Evolutionary conservation across 2,797 vertebrate species (phyloP), one percentile per base, ranked within the genome.

Genomic region (Toxotes lorentzi): DNA sequence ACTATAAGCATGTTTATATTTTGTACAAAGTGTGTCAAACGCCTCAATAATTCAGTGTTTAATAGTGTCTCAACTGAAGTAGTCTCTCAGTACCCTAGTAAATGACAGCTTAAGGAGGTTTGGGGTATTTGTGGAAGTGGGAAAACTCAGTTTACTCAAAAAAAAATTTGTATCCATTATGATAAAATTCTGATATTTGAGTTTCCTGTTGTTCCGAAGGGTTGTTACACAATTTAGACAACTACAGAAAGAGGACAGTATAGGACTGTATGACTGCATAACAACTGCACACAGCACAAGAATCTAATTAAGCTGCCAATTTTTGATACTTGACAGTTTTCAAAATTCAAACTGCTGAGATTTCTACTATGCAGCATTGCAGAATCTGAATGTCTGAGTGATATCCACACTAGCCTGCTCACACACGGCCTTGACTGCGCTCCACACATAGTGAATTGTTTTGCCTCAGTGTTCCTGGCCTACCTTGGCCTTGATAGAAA

Each of bases 401-500:
- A 81, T 74, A 65, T 83, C 62, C 80, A 58, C 47, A 32, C 56
- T 19, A 17, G 34, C 34, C 23, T 2, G 7, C 61, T 50, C 35
- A n/a, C 59, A 70, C 63, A 45, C 54, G 23, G 85, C 87, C 86
- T 85, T 85, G 83, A 73, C 80, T 74, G 57, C 48, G 76, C 63
- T 64, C 50, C 35, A 35, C 81, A 67, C 21, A 21, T 32, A 51
- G 67, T 50, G 76, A 88, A 78, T 82, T 85, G 77, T 88, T 80
- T 87, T 88, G 63, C 71, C 65, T 69, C 60, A 3, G 69, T 58
- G 50, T 85, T 85, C 23, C 68, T 40, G 76, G 54, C 34, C 87
- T 76, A 68, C 54, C 38, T 67, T 71, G 86, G 86, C 86, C 84
- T 90, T 91, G 89, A 82, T 54, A 61, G 70, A 79, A 88, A 30